phyloP scores from a whole-genome alignment of 2,113 vertebrate genomes.

The Nymphicus hollandicus region DNA sequence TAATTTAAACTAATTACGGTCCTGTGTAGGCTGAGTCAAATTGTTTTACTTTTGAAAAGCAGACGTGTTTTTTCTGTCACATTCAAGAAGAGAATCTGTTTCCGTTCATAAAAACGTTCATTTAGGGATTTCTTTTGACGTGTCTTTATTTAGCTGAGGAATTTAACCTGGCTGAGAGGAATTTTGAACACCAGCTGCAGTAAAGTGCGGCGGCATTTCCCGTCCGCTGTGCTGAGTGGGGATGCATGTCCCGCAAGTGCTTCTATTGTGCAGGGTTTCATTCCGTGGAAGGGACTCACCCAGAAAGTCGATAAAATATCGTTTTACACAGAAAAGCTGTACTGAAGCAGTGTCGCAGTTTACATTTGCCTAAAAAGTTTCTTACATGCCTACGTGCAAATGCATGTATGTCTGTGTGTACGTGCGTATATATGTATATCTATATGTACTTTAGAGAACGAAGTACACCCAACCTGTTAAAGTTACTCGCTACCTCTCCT shows the following conservation, averaged over 20 bases:
- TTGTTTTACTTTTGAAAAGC: conserved; percentile 51
- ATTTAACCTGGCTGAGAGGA: background rate
- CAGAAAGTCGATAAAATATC: background rate
- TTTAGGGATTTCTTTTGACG: background rate
- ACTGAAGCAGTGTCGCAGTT: background rate
- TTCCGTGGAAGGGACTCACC: background rate
- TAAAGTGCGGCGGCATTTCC: background rate
- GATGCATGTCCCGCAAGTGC: background rate
- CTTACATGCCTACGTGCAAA: background rate
- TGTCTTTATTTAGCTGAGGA: background rate
- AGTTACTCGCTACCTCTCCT: background rate
- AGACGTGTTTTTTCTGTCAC: conserved; percentile 46
- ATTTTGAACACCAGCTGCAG: background rate
- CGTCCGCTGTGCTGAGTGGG: background rate
- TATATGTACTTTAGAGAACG: background rate
- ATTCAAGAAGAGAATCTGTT: background rate
- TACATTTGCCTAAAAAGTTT: background rate
- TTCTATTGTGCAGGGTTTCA: background rate
- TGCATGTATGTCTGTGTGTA: fast-evolving
- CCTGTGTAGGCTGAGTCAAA: conserved; percentile 12
- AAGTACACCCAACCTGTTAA: background rate
- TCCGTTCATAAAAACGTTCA: background rate
- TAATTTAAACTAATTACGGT: conserved; percentile 71
- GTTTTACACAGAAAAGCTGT: background rate
- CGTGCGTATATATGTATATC: fast-evolving